Percentiles rank a stretch among this genome's conserved stretches.
phyloP scores from a whole-genome alignment of 1,140 invertebrate species.

The Drosophila ironensis region DNA sequence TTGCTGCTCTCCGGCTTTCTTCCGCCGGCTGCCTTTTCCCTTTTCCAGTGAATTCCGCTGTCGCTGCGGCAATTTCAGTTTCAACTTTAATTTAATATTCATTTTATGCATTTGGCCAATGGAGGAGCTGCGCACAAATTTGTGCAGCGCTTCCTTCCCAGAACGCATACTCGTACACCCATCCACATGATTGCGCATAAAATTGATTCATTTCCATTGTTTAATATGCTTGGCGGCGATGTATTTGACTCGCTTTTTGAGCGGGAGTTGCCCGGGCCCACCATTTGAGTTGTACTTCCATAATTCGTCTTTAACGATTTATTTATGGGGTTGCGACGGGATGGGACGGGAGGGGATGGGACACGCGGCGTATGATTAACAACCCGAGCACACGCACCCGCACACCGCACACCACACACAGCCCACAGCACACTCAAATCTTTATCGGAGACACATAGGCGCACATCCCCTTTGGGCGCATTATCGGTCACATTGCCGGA shows the following conservation, averaged over 20 bases:
- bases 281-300: slow-evolving; percentile 57
- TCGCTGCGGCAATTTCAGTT: slow-evolving; percentile 67
- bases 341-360: not conserved
- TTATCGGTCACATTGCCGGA: slow-evolving; percentile 65
- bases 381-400: slow-evolving; percentile 49
- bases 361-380: slow-evolving; percentile 51
- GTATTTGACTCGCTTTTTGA: slow-evolving; percentile 16
- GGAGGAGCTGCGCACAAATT: slow-evolving; percentile 56
- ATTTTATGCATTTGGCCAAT: slow-evolving; percentile 77
- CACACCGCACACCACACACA: too few relatives aligned
- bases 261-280: slow-evolving; percentile 19
- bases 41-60: slow-evolving; percentile 72
- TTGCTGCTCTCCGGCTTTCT: slow-evolving; percentile 36
- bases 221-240: slow-evolving; percentile 73
- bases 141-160: slow-evolving; percentile 73
- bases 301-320: slow-evolving; percentile 70
- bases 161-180: slow-evolving; percentile 32
- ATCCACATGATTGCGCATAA: slow-evolving; percentile 52
- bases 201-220: slow-evolving; percentile 80
- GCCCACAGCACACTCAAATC: slow-evolving; percentile 32
- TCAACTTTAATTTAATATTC: slow-evolving; percentile 80
- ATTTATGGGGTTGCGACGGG: too few relatives aligned
- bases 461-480: slow-evolving; percentile 47
- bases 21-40: slow-evolving; percentile 23
- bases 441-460: slow-evolving; percentile 22